These are phyloP conservation scores for Chrysolina oricalcia DNA, from an alignment of 2,888 invertebrate genomes.

Conservation along the genomic window DNA sequence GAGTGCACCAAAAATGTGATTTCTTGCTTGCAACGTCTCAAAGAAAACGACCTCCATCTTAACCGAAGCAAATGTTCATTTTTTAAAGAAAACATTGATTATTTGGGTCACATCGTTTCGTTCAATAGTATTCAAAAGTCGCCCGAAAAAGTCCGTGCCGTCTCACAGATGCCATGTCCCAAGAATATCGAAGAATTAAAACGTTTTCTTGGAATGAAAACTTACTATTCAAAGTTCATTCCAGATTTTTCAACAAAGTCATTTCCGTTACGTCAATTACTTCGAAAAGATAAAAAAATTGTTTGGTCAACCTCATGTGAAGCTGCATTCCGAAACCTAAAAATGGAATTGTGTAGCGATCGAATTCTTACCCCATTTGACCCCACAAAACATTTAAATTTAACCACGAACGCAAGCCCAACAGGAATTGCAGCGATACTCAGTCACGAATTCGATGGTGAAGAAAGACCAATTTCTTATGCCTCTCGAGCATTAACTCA, in stretches of 20 bases:
- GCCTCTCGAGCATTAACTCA: background rate
- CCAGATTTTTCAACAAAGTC: background rate
- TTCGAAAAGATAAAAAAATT: background rate
- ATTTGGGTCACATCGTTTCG: background rate
- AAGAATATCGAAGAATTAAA: background rate
- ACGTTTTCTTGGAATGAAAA: background rate
- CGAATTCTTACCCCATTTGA: too few species aligned
- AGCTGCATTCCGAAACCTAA: background rate
- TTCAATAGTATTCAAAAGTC: background rate
- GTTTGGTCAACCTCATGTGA: background rate
- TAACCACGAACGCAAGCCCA: too few species aligned
- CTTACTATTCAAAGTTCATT: background rate
- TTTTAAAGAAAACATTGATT: slow-evolving; percentile 10
- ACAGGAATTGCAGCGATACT: too few species aligned
- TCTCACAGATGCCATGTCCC: background rate
- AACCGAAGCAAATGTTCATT: background rate
- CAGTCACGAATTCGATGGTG: too few species aligned
- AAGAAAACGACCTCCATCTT: slow-evolving; percentile 6
- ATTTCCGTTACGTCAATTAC: background rate
- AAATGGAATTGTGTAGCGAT: background rate
- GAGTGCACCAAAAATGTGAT: too few species aligned
- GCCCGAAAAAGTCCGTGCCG: slow-evolving; percentile 10
- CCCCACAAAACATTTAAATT: too few species aligned
- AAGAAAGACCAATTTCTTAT: too few species aligned
- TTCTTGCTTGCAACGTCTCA: background rate